Percentiles rank a stretch among this genome's conserved stretches.
phyloP scores from a whole-genome alignment of 1,140 invertebrate genomes.

The Sycophaga agraensis region DNA sequence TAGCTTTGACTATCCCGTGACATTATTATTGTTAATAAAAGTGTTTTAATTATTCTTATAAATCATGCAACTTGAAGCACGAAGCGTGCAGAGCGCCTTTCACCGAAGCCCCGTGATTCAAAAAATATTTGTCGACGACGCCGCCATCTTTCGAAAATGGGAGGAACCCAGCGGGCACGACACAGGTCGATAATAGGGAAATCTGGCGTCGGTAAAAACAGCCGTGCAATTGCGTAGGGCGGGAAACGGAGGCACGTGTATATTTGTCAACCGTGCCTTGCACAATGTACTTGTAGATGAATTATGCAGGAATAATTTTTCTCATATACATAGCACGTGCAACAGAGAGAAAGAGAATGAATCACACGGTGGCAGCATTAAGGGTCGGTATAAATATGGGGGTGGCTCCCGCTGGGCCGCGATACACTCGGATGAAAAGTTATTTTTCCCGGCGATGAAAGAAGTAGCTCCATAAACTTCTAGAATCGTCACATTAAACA shows the following conservation, averaged over 20 bases:
- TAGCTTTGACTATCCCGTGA: too few species aligned
- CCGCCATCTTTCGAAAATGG: conserved; percentile 25
- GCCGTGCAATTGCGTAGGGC: too few species aligned
- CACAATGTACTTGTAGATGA: too few species aligned
- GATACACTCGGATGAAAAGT: conserved; percentile 42
- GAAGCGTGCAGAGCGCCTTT: too few species aligned
- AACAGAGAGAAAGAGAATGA: too few species aligned
- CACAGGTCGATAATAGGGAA: conserved; percentile 26
- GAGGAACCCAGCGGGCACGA: background rate
- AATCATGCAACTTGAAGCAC: too few species aligned
- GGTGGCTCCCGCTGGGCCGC: conserved; percentile 8
- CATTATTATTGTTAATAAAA: too few species aligned
- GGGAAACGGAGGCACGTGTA: background rate
- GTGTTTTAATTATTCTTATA: background rate
- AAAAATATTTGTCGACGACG: conserved; percentile 21
- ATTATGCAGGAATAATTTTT: too few species aligned
- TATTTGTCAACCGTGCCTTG: background rate
- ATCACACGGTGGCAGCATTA: background rate
- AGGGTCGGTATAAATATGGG: conserved; percentile 38
- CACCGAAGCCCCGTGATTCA: background rate
- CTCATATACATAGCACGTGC: too few species aligned
- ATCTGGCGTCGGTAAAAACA: conserved; percentile 27
- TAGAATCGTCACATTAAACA: conserved; percentile 32
- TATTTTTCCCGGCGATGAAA: conserved; percentile 31
- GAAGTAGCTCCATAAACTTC: conserved; percentile 39